These are phyloP conservation scores for Phaetusa simplex DNA, from an alignment of 2,113 vertebrate species.

Conservation along the genomic window DNA sequence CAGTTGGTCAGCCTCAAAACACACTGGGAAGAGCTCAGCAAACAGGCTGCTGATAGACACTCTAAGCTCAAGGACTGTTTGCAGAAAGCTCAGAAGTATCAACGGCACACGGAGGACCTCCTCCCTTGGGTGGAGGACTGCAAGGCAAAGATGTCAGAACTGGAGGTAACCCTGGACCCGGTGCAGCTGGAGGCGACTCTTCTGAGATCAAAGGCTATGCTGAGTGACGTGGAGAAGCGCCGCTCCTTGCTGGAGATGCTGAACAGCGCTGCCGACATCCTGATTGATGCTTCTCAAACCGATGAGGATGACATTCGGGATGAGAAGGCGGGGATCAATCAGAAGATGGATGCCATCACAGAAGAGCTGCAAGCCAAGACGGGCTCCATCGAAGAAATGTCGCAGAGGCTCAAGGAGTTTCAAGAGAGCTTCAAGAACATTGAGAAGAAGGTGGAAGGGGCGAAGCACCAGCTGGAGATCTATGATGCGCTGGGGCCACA, in stretches of 20 bases:
- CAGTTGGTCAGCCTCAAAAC: conserved; percentile 82
- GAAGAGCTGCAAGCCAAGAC: conserved; percentile 84
- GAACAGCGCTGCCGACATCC: conserved; percentile 88
- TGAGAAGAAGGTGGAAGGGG: conserved; percentile 91
- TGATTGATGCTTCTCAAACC: conserved; percentile 86
- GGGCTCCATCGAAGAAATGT: conserved; percentile 90
- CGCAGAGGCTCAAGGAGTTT: conserved; percentile 91
- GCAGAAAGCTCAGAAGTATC: conserved; percentile 88
- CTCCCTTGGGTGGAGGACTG: conserved; percentile 87
- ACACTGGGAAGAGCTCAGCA: conserved; percentile 90
- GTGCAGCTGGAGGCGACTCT: conserved; percentile 85
- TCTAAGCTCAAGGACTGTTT: conserved; percentile 83
- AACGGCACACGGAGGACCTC: conserved; percentile 84
- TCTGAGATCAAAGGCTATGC: conserved; percentile 82
- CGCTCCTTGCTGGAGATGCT: conserved; percentile 87
- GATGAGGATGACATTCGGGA: conserved; percentile 92
- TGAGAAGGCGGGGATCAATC: conserved; percentile 90
- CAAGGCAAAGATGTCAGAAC: conserved; percentile 76
- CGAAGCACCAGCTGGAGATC: conserved; percentile 93
- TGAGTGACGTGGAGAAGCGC: conserved; percentile 87
- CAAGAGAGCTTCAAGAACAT: conserved; percentile 91
- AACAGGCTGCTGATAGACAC: conserved; percentile 77
- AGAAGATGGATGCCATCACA: conserved; percentile 84
- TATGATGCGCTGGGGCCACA: conserved; percentile 93
- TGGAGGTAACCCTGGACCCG: conserved; percentile 83